These are phyloP conservation scores for Rhogogaster chlorosoma DNA, from an alignment of 2,888 invertebrate species.

Conservation along the genomic window DNA sequence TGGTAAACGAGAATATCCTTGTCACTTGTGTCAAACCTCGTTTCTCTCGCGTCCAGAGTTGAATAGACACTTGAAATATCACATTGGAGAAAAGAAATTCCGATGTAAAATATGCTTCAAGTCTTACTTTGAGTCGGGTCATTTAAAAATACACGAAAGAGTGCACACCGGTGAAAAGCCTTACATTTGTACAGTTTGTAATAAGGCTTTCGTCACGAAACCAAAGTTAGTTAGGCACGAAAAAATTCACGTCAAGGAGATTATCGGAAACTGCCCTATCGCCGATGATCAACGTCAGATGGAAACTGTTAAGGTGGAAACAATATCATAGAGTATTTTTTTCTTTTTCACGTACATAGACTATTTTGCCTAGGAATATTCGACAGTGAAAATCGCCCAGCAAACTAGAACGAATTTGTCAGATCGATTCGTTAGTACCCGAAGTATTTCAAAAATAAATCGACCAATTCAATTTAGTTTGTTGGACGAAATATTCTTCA, in stretches of 20 bases:
- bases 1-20: conserved; percentile 67
- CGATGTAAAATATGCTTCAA: conserved; percentile 69
- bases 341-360: background rate
- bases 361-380: background rate
- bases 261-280: conserved; percentile 28
- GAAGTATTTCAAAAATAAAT: background rate
- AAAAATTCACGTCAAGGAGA: conserved; percentile 66
- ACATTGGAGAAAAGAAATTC: conserved; percentile 70
- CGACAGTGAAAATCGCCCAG: background rate
- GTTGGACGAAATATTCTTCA: background rate
- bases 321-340: background rate
- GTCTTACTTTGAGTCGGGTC: conserved; percentile 72
- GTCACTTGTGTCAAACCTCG: conserved; percentile 69
- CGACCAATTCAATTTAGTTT: background rate
- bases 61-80: conserved; percentile 71
- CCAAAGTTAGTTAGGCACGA: conserved; percentile 71
- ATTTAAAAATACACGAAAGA: conserved; percentile 71
- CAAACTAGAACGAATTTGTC: background rate
- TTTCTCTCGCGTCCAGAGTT: conserved; percentile 71
- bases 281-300: conserved; percentile 21
- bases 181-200: conserved; percentile 69
- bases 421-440: background rate
- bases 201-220: conserved; percentile 71
- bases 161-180: conserved; percentile 73
- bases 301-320: conserved; percentile 11